Evolutionary conservation across 2,797 vertebrate species (phyloP), one percentile per base, ranked within the genome.

Genomic region (Chrysocyon brachyurus): DNA sequence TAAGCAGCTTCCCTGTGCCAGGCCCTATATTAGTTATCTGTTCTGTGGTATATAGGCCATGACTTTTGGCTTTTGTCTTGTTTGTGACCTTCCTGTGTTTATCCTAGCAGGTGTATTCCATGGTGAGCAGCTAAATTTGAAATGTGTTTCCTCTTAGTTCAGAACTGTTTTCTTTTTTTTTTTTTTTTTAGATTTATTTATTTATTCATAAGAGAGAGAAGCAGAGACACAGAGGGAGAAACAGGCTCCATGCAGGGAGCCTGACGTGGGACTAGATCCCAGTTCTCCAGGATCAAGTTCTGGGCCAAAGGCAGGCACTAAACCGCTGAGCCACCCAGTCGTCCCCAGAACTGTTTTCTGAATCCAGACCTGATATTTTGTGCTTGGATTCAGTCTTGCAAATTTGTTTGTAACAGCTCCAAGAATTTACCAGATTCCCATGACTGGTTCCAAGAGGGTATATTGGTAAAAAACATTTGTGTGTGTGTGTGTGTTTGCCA

Each of bases 341-440:
- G 40, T 8, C 40, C 40, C 40, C 16, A 91, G 72, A 92, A 52
- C 84, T 90, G 54, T 84, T 64, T 90, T 90, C 90, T 66, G 56
- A 96, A 73, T 94, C 17, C 33, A 94, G 64, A 81, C 40, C 6
- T 88, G 28, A 83, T 49, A 40, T 77, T 95, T 79, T 28, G 10
- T 81, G 40, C 59, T 54, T 95, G 75, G 49, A 79, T 93, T 95
- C 77, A 93, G 54, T 59, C 49, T 94, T 92, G 61, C 28, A 84
- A 19, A 94, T 94, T 91, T 57, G 75, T 83, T 79, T 97, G 15
- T 94, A 91, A 94, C 40, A 84, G 8, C 49, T 93, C 15, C 46
- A 94, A 72, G 90, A 94, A 85, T 81, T 31, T 64, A 75, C 33
- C 63, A 54, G 56, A 46, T 57, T 56, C 85, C 64, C 52, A 5